Base-by-base conservation (phyloP, 1,140 invertebrate genomes). In the Gryllus bimaculatus region DNA sequence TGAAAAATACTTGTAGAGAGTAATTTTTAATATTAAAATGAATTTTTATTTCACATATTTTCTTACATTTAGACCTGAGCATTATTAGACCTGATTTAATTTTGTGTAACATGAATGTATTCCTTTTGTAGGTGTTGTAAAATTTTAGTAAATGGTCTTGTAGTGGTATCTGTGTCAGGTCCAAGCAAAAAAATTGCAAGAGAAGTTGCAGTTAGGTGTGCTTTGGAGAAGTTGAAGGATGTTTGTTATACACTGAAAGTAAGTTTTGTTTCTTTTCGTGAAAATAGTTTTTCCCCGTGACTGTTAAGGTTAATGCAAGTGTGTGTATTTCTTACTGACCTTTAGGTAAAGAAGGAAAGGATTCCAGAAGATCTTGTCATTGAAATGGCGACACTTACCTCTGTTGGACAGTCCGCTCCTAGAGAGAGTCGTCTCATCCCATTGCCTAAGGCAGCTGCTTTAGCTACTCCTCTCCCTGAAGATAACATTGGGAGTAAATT, bases 401-500 rank as follows among this genome's bases (percentile, higher is more conserved):
- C 54, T 66, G 54, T 66, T 66, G 54, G 54, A 13, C 10, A 10
- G 18, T 13, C 10, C 7, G 54, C 10, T 66, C 10, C 10, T 13
- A 18, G 10, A 18, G 54, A 13, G 10, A 18, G 54, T 13, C 10
- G 54, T 7, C 26, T 39, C 26, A 18, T 66, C 18, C 54, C 54
- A 3, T 13, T 66, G 10, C 54, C 54, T 13, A 66, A 66, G 18
- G 54, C 54, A 66, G 75, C 47, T 13, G 75, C 75, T 49, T 8
- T 74, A 13, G 81, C 80, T 78, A 85, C 78, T 88, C 74, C 79
- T 87, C 48, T 81, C 83, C 75, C 83, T 86, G 80, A 88, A 87
- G 87, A 85, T 80, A 91, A 90, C 82, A 87, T 91, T 79, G 92
- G 91, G 8, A 90, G 86, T 78, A 93, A 90, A 82, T 88, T 95